Evolutionary conservation across 2,888 invertebrate genomes (phyloP).

Genomic region (Rhaphigaster nebulosa): DNA sequence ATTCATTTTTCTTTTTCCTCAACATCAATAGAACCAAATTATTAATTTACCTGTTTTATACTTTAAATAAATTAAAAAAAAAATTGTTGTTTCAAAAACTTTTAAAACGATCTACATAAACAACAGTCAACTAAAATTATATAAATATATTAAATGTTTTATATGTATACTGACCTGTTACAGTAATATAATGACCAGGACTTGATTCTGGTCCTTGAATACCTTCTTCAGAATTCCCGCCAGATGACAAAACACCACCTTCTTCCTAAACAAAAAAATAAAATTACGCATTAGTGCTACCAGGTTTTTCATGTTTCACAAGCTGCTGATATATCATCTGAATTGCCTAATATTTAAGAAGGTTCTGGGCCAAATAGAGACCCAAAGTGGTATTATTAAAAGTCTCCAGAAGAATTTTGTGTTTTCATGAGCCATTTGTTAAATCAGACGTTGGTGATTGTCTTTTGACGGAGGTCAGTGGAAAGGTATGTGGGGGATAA

Average conservation of each 20-base stretch:
- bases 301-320: not conserved
- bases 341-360: not conserved
- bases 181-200: constrained; percentile 76
- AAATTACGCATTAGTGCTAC: not conserved
- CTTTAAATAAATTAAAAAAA: no score
- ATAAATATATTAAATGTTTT: not conserved
- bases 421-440: no score
- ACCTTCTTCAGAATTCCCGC: constrained; percentile 61
- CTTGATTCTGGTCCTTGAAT: constrained; percentile 60
- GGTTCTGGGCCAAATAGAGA: not conserved
- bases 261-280: constrained; percentile 60
- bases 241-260: constrained; percentile 61
- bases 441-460: no score
- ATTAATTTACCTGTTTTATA: no score
- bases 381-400: no score
- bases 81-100: no score
- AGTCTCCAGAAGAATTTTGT: no score
- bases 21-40: no score
- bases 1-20: no score
- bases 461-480: no score
- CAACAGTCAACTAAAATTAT: not conserved
- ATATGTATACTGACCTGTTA: constrained; percentile 73
- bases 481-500: no score
- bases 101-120: not conserved
- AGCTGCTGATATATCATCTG: not conserved